Base-by-base conservation (phyloP, 2,888 invertebrate genomes). In the Thymelicus lineola region DNA sequence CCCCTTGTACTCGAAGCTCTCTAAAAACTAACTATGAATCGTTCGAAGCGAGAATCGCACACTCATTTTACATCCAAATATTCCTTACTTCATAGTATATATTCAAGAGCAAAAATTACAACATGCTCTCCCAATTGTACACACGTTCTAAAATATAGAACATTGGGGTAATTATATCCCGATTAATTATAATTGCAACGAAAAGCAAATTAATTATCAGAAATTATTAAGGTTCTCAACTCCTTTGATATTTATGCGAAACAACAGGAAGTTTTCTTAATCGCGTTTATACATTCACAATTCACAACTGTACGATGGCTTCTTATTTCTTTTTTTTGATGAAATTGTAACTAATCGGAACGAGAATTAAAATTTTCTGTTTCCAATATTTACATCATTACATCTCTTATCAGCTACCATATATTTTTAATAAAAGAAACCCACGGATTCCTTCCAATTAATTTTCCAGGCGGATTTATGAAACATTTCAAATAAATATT, bases 1-100 rank as follows among this genome's bases (percentile, higher is more conserved):
- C 62, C 6, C 58, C 63, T 68, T 68, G 67, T 68, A 68, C 57
- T 66, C 50, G 59, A 28, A 53, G 15, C 45, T 35, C 12, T 15
- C 53, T 67, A 67, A 45, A 61, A 17, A 61, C 61, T 67, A 42
- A 9, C 12, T 28, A 61, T 45, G 15, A 60, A 61, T 45, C 20
- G 38, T 61, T 35, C 42, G 15, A 20, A 38, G 38, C 38, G 14
- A 46, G n/a, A 59, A 17, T 17, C 15, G 48, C 35, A 17, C 42
- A 42, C 45, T 46, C 46, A 46, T 6, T 46, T 45, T 7, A 36
- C 36, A 45, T 60, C 14, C 42, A 59, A 60, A 60, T n/a, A 17
- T 48, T 61, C 14, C 28, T 36, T 58, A 38, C n/a, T 36, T 15
- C 7, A 36, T 58, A 14, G 36, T 36, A 15, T 7, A 50, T 15